phyloP scores from a whole-genome alignment of 2,888 invertebrate genomes.

The Sinopyrophorus schimmeli region DNA sequence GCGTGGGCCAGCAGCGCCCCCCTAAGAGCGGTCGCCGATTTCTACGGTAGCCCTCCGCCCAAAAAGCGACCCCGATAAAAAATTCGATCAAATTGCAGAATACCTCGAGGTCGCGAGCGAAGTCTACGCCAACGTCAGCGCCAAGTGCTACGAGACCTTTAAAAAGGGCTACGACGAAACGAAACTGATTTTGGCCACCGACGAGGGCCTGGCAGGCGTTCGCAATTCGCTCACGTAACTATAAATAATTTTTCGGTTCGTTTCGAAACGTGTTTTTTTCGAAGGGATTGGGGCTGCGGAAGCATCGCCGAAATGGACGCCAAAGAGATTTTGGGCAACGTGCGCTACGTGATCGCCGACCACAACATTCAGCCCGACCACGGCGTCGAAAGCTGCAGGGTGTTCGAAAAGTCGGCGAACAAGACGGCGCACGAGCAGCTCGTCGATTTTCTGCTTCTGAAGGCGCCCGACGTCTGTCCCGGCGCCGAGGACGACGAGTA shows the following conservation, averaged over 20 bases:
- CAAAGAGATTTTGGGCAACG: constrained; percentile 15
- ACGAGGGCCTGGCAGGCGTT: constrained; percentile 48
- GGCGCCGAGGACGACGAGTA: constrained; percentile 7
- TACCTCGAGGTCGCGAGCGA: constrained; percentile 60
- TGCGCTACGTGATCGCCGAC: constrained; percentile 22
- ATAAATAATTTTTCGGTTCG: no score
- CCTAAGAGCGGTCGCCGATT: constrained; percentile 61
- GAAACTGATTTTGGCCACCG: constrained; percentile 44
- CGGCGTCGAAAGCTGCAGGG: constrained; percentile 17
- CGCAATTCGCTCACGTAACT: no score
- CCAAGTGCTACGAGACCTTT: constrained; percentile 54
- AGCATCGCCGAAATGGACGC: constrained; percentile 38
- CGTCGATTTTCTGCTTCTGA: constrained; percentile 6
- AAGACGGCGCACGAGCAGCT: constrained; percentile 8
- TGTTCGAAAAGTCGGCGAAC: constrained; percentile 7
- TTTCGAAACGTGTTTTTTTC: no score
- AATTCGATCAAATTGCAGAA: constrained; percentile 57
- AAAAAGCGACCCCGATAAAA: no score
- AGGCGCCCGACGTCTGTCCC: constrained; percentile 13
- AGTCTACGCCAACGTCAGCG: constrained; percentile 51
- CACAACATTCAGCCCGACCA: constrained; percentile 20
- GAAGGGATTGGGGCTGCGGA: constrained; percentile 55
- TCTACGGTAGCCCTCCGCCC: constrained; percentile 61
- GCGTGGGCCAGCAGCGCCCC: constrained; percentile 66
- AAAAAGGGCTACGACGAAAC: constrained; percentile 52